Evolutionary conservation across 2,113 vertebrate genomes (phyloP).

Genomic region (Ursus arctos): DNA sequence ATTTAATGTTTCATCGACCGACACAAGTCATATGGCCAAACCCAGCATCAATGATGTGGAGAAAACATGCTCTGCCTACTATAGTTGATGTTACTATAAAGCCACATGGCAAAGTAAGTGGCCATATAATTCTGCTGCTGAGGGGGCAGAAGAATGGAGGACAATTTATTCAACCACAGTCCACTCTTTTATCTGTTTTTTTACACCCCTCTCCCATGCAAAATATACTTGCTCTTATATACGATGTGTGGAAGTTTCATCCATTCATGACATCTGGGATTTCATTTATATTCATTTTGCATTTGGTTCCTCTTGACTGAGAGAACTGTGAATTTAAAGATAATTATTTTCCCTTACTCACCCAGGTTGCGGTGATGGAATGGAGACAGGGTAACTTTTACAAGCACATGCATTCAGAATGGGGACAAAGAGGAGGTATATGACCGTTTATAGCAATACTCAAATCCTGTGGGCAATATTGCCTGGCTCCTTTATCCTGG

Average conservation of each 20-base stretch:
- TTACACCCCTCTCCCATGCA: background rate
- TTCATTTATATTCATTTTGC: constrained; percentile 3
- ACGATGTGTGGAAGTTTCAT: background rate
- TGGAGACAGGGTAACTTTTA: background rate
- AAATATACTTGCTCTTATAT: background rate
- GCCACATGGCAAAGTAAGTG: background rate
- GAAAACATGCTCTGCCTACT: background rate
- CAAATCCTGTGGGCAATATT: background rate
- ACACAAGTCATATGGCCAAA: background rate
- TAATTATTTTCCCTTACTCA: background rate
- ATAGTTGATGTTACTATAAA: background rate
- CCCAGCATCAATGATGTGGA: background rate
- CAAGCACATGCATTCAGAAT: background rate
- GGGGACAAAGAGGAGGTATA: background rate
- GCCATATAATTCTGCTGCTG: background rate
- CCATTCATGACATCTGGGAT: background rate
- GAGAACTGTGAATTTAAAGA: background rate
- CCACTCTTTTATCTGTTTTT: background rate
- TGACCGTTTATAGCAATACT: too few species aligned
- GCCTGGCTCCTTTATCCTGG: background rate
- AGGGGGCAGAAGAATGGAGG: background rate
- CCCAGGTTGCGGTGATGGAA: background rate
- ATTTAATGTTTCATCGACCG: background rate
- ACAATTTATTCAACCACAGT: background rate
- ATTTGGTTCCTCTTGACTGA: background rate